A percentile compares a stretch with the other conserved stretches of the same genome.
Evolutionary conservation across 1,140 invertebrate genomes (phyloP).

Genomic region (Drosophila nannoptera): DNA sequence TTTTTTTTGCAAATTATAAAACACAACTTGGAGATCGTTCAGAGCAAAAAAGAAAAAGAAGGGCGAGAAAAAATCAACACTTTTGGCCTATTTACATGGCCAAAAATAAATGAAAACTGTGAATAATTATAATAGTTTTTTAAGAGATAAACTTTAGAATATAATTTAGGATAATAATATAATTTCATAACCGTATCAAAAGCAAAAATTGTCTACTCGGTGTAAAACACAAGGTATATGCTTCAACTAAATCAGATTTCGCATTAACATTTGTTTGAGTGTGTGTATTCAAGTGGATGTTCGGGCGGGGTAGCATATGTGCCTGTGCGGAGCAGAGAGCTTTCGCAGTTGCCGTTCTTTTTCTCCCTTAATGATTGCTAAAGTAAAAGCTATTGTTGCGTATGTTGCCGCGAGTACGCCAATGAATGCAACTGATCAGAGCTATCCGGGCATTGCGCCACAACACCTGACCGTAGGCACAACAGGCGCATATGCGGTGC

Average conservation of each 20-base stretch:
- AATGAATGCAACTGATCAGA: constrained; percentile 67
- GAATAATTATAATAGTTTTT: constrained; percentile 15
- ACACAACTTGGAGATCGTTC: constrained; percentile 40
- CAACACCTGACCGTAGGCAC: constrained; percentile 64
- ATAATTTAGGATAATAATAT: constrained; percentile 39
- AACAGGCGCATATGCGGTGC: constrained; percentile 65
- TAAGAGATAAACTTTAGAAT: no score
- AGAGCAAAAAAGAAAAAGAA: constrained; percentile 5
- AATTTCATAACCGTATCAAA: constrained; percentile 68
- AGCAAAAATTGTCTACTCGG: constrained; percentile 68
- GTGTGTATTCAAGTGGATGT: constrained; percentile 19
- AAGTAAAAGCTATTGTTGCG: constrained; percentile 72
- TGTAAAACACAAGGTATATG: constrained; percentile 75
- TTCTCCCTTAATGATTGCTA: constrained; percentile 55
- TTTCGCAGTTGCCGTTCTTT: constrained; percentile 18
- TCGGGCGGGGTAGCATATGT: not conserved
- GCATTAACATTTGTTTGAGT: constrained; percentile 45
- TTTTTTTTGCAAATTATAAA: not conserved
- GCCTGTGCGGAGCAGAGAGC: constrained; percentile 31
- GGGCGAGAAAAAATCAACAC: not conserved
- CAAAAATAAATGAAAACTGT: constrained; percentile 1
- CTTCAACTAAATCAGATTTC: constrained; percentile 63
- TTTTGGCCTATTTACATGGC: constrained; percentile 36
- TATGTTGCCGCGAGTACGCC: constrained; percentile 69
- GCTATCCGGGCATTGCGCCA: constrained; percentile 58